Conservation (phyloP, 2,113 vertebrate genomes). For the Sciurus niger region DNA sequence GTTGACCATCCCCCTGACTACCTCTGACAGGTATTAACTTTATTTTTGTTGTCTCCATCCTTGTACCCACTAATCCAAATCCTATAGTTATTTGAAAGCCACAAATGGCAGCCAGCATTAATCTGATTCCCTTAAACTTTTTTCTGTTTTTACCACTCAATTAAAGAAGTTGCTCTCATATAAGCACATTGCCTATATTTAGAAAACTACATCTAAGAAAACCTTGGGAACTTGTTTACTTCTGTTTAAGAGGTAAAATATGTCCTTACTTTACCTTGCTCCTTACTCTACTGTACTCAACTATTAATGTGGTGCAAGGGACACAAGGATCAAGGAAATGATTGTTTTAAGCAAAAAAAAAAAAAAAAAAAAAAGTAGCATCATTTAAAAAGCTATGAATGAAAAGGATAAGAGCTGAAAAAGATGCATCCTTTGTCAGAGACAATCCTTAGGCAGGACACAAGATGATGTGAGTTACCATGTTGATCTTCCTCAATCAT, state of each 20-base stretch:
- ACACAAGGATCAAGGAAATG: neutral
- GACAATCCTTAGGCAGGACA: neutral
- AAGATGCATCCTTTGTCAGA: constrained; percentile 1
- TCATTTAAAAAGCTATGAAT: neutral
- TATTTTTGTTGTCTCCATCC: neutral
- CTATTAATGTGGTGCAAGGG: neutral
- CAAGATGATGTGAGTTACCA: neutral
- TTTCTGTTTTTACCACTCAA: constrained; percentile 21
- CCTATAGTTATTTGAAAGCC: constrained; percentile 27
- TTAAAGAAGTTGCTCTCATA: constrained; percentile 17
- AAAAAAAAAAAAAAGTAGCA: neutral
- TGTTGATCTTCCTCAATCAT: neutral
- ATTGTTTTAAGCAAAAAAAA: neutral
- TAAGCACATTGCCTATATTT: neutral
- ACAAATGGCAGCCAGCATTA: neutral
- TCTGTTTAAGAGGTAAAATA: constrained; percentile 28
- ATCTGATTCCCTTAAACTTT: constrained; percentile 30
- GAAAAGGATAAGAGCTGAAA: neutral
- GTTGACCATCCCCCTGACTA: neutral
- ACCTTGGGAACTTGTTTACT: neutral
- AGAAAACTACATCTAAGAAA: constrained; percentile 1
- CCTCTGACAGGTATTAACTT: neutral
- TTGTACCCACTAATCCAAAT: constrained; percentile 37
- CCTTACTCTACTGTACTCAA: neutral
- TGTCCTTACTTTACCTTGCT: neutral